Conservation (phyloP, 2,113 vertebrate genomes). For the Microcebus jonahi region DNA sequence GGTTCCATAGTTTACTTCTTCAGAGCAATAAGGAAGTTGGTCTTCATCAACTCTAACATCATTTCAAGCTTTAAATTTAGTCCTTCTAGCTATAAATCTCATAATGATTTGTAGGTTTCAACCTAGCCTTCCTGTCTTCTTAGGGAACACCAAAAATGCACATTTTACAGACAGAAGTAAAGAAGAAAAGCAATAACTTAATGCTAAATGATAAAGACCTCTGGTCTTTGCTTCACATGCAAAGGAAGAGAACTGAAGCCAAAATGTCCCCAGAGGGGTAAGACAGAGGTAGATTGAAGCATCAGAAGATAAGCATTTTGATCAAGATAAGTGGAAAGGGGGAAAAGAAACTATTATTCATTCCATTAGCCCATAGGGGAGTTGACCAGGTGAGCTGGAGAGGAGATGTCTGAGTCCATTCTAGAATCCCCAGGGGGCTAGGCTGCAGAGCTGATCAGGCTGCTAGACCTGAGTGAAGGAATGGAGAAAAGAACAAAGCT, state of each 20-base stretch:
- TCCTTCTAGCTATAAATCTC: not conserved
- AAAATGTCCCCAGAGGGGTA: not conserved
- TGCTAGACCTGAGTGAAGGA: not conserved
- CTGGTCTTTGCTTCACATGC: not conserved
- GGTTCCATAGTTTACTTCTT: not conserved
- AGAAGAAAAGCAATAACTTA: not conserved
- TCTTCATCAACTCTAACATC: not conserved
- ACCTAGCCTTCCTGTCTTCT: not conserved
- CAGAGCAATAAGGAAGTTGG: not conserved
- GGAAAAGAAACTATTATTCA: too few species aligned
- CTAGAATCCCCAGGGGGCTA: not conserved
- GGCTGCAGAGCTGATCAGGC: not conserved
- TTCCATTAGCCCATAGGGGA: not conserved
- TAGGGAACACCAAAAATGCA: not conserved
- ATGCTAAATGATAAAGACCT: not conserved
- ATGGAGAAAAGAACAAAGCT: not conserved
- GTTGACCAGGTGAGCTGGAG: not conserved
- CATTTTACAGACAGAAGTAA: not conserved
- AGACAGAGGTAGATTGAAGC: not conserved
- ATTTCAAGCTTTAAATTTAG: slow-evolving; percentile 3
- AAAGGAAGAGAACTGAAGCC: not conserved
- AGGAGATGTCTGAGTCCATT: not conserved
- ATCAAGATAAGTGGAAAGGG: not conserved
- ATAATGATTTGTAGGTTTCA: not conserved
- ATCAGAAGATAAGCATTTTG: too few species aligned